These are phyloP conservation scores for Dasysyrphus albostriatus DNA, from an alignment of 2,888 invertebrate species.

Conservation along the genomic window DNA sequence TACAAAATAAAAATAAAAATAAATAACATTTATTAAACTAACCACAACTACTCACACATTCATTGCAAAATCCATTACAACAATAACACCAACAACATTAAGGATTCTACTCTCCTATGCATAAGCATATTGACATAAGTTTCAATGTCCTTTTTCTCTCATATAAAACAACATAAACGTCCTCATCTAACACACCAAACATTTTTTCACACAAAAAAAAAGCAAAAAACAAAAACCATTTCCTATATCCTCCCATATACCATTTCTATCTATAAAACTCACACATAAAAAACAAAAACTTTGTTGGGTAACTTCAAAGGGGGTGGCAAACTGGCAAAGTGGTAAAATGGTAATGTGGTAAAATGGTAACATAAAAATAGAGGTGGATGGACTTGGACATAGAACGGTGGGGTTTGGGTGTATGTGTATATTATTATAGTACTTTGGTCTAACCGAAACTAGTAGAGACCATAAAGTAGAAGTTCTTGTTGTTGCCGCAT, in stretches of 20 bases:
- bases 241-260: slow-evolving; percentile 15
- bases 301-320: background rate
- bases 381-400: slow-evolving; percentile 5
- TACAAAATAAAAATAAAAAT: slow-evolving; percentile 1
- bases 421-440: slow-evolving; percentile 29
- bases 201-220: slow-evolving; percentile 24
- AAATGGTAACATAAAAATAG: slow-evolving; percentile 34
- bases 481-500: slow-evolving; percentile 62
- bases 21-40: slow-evolving; percentile 27
- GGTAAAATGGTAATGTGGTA: slow-evolving; percentile 3
- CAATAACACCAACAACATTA: slow-evolving; percentile 44
- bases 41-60: slow-evolving; percentile 32
- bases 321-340: slow-evolving; percentile 17
- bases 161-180: slow-evolving; percentile 43
- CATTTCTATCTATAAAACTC: slow-evolving; percentile 6
- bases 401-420: background rate
- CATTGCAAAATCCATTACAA: slow-evolving; percentile 46
- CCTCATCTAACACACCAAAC: slow-evolving; percentile 30
- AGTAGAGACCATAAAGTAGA: slow-evolving; percentile 49
- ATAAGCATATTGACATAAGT: slow-evolving; percentile 34
- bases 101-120: slow-evolving; percentile 14
- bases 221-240: slow-evolving; percentile 41
- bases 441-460: slow-evolving; percentile 33
- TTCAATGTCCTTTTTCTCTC: slow-evolving; percentile 42
- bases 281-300: slow-evolving; percentile 30